These are phyloP conservation scores for Sardina pilchardus DNA, from an alignment of 2,113 vertebrate species.

Conservation along the genomic window DNA sequence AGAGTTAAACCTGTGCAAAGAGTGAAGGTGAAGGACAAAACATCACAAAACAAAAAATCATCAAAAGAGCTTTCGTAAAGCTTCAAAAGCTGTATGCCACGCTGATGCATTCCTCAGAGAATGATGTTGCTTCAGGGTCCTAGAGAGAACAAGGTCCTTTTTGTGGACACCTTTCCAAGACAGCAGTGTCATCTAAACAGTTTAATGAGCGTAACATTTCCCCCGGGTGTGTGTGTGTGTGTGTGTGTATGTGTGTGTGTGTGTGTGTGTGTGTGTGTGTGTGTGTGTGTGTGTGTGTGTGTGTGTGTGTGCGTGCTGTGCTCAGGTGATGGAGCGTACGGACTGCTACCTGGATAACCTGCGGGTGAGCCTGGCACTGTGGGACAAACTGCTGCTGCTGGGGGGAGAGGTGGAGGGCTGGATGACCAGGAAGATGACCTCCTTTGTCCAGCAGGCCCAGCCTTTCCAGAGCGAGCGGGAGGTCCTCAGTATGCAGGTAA, in stretches of 20 bases:
- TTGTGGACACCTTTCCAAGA: background rate
- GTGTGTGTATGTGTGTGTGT: background rate
- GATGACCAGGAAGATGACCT: constrained; percentile 63
- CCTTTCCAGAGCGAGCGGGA: constrained; percentile 72
- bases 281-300: background rate
- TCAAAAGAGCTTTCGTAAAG: background rate
- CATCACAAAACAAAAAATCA: no score
- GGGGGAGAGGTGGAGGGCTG: constrained; percentile 75
- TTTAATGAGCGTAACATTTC: background rate
- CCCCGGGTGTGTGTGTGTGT: background rate
- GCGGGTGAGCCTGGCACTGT: constrained; percentile 76
- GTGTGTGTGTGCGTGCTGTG: background rate
- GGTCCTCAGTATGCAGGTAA: constrained; percentile 77
- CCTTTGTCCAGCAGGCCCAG: constrained; percentile 55
- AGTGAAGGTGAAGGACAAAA: background rate
- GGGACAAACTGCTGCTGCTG: constrained; percentile 82
- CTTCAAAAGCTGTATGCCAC: background rate
- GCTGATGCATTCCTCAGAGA: background rate
- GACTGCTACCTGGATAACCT: constrained; percentile 82
- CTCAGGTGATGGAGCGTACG: constrained; percentile 86
- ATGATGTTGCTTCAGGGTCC: background rate
- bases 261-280: background rate
- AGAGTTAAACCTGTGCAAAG: background rate
- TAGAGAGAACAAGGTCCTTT: background rate
- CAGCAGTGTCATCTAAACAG: background rate